phyloP scores from a whole-genome alignment of 2,797 vertebrate species.

The Poeciliopsis paucimaculata region DNA sequence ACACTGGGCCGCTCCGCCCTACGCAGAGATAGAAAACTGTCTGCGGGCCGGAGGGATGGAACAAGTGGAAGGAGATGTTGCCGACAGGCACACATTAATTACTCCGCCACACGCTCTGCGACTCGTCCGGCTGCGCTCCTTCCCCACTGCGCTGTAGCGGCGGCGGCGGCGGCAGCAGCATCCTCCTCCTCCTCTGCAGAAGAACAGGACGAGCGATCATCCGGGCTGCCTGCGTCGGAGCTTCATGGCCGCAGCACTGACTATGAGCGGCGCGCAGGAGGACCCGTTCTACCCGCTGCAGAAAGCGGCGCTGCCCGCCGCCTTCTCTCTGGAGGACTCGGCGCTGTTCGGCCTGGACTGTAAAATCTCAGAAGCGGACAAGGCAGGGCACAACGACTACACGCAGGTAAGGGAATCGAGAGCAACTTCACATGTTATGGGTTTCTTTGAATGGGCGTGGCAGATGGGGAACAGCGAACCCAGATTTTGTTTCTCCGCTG shows the following conservation, averaged over 20 bases:
- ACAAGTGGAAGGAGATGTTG: conserved; percentile 75
- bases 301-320: conserved; percentile 83
- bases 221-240: conserved; percentile 55
- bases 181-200: conserved; percentile 50
- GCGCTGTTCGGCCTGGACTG: conserved; percentile 85
- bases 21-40: conserved; percentile 71
- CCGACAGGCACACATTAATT: conserved; percentile 45
- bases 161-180: background rate
- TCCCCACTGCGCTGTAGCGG: conserved; percentile 36
- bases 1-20: conserved; percentile 76
- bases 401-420: conserved; percentile 71
- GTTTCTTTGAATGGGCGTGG: conserved; percentile 78
- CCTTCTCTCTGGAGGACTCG: conserved; percentile 83
- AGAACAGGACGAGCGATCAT: conserved; percentile 21
- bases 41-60: conserved; percentile 68
- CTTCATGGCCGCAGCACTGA: conserved; percentile 90
- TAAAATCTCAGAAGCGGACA: conserved; percentile 77
- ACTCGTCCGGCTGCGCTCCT: conserved; percentile 32
- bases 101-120: conserved; percentile 38
- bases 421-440: conserved; percentile 35
- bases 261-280: conserved; percentile 87
- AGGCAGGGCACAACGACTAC: conserved; percentile 73
- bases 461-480: conserved; percentile 38
- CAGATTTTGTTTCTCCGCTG: conserved; percentile 17
- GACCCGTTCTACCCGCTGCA: conserved; percentile 91